Percentiles rank a stretch among this genome's conserved stretches.
Conservation (phyloP, 1,140 invertebrate species). For the Meloidogyne exigua region DNA sequence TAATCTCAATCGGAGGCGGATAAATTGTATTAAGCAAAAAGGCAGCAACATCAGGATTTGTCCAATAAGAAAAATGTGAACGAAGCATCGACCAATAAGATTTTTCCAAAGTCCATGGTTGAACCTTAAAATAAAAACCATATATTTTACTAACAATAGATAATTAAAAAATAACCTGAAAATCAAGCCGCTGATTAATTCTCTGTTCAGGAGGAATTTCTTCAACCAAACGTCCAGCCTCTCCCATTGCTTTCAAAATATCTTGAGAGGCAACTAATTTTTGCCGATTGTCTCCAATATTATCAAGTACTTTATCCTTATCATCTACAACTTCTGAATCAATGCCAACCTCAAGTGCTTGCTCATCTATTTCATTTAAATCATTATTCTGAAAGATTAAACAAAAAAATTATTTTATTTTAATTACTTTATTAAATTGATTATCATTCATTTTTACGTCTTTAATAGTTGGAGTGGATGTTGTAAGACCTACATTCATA, state of each 20-base stretch:
- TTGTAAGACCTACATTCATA: background rate
- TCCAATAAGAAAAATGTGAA: conserved; percentile 19
- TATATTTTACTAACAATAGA: background rate
- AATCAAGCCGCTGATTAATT: conserved; percentile 17
- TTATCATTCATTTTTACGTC: background rate
- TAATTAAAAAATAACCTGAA: background rate
- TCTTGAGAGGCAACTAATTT: background rate
- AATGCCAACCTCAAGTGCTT: background rate
- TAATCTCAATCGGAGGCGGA: conserved; percentile 17
- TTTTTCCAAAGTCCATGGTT: background rate
- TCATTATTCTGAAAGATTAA: background rate
- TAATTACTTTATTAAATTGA: background rate
- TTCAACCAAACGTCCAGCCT: conserved; percentile 12
- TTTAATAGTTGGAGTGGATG: background rate
- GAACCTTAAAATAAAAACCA: conserved; percentile 1
- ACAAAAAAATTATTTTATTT: too few relatives aligned
- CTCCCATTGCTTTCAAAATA: conserved; percentile 2
- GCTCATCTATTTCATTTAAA: background rate
- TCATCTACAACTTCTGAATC: background rate
- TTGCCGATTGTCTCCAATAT: background rate
- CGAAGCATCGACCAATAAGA: conserved; percentile 17
- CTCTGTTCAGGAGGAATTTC: conserved; percentile 15
- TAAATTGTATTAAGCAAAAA: conserved; percentile 26
- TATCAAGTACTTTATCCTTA: background rate
- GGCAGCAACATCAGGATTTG: conserved; percentile 18